Base-by-base conservation (phyloP, 2,113 vertebrate genomes). In the Heptranchias perlo region DNA sequence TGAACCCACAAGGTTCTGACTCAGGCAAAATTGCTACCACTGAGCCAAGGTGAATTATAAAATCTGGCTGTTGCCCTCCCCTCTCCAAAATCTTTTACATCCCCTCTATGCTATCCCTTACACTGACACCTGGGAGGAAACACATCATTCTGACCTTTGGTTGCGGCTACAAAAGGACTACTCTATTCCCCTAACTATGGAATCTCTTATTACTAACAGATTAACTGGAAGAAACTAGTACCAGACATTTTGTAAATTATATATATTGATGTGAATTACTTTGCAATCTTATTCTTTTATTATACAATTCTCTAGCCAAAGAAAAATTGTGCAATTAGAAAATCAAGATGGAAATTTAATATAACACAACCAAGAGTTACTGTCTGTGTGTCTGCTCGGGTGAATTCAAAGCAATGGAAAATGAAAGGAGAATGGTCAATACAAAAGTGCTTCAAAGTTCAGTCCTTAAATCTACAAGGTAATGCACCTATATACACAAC, bases 381-480 rank as follows among this genome's bases (percentile, higher is more conserved):
- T 49, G 52, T 47, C 35, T 95, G 94, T 69, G 94, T 95, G 94
- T 52, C 65, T 69, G 94, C 94, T 69, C 94, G 7, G 73, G 94
- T 95, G 39, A 95, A 35, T 69, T 52, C 94, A 73, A 47, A 49
- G 47, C 1, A 35, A 69, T 95, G 64, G 94, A 18, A 95, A 44
- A 95, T 95, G 44, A 73, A 95, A 95, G 65, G 23, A 52, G 65
- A 69, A 52, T 95, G 94, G 94, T 95, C 94, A 95, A 95, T 4
- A 6, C 44, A 14, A 52, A 67, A 52, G 28, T 95, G 94, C 28
- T 95, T 95, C 94, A 47, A 69, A 35, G 23, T 73, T 52, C 47
- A n/a, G 4, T 93, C 35, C 35, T 93, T 93, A 62, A 64, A 62
- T 62, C 6, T 52, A 49, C 94, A 95, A 69, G 94, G 94, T 95